Percentiles rank a stretch among this genome's conserved stretches.
These are phyloP conservation scores for Parnassius orleans DNA, from an alignment of 2,888 invertebrate species.

Conservation along the genomic window DNA sequence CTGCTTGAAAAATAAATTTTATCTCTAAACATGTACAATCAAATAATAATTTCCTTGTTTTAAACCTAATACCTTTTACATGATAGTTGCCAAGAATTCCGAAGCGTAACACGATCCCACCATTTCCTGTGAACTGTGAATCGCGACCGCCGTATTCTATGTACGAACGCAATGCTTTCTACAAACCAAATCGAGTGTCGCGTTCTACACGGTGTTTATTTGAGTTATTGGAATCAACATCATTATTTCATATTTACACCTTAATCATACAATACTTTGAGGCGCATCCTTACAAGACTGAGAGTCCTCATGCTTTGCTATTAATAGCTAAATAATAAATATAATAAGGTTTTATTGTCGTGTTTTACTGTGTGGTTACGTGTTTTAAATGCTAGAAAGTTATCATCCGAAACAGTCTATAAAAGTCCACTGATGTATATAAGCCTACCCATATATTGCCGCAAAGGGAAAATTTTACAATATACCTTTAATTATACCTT, in stretches of 20 bases:
- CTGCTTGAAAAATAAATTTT: background rate
- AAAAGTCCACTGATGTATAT: too few relatives aligned
- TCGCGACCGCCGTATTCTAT: slow-evolving; percentile 52
- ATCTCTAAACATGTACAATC: background rate
- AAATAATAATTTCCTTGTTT: slow-evolving; percentile 26
- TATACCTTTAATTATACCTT: too few relatives aligned
- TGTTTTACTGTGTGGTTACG: too few relatives aligned
- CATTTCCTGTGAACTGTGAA: slow-evolving; percentile 59
- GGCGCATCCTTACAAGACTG: background rate
- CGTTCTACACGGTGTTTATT: slow-evolving; percentile 36
- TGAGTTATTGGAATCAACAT: slow-evolving; percentile 12
- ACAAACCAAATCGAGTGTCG: slow-evolving; percentile 53
- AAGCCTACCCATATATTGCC: too few relatives aligned
- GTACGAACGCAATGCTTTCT: slow-evolving; percentile 64
- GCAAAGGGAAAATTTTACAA: too few relatives aligned
- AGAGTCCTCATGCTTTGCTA: too few relatives aligned
- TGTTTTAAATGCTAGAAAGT: too few relatives aligned
- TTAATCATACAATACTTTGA: background rate
- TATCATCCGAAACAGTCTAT: too few relatives aligned
- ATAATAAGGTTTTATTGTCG: too few relatives aligned
- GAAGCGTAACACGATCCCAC: slow-evolving; percentile 54
- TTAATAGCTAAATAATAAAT: too few relatives aligned
- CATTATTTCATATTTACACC: background rate
- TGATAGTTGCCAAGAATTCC: slow-evolving; percentile 47
- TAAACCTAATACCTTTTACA: slow-evolving; percentile 35